These are phyloP conservation scores for Heliconius congener DNA, from an alignment of 1,140 invertebrate genomes.

Conservation along the genomic window DNA sequence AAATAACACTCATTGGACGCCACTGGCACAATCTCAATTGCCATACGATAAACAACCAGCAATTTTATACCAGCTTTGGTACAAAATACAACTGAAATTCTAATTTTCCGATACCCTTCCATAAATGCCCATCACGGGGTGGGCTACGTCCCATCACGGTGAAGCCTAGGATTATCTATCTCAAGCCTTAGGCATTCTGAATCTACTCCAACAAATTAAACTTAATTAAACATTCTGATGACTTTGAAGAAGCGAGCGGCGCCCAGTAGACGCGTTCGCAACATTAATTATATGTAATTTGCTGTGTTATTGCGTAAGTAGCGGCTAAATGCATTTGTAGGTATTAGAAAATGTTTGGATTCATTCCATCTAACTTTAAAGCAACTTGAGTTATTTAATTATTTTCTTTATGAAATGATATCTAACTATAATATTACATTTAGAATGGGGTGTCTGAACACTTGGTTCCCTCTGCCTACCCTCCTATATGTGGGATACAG, in stretches of 20 bases:
- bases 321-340: conserved; percentile 27
- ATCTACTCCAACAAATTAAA: conserved; percentile 49
- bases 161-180: conserved; percentile 47
- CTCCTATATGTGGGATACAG: no score
- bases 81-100: conserved; percentile 14
- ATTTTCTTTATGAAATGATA: background rate
- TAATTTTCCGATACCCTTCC: conserved; percentile 28
- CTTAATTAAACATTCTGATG: conserved; percentile 67
- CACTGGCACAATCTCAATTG: conserved; percentile 3
- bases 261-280: conserved; percentile 39
- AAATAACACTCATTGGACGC: background rate
- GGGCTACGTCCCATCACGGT: conserved; percentile 46
- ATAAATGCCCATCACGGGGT: conserved; percentile 18
- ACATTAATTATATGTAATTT: conserved; percentile 65
- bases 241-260: conserved; percentile 41
- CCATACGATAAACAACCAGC: conserved; percentile 7
- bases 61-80: background rate
- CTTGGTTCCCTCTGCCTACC: no score
- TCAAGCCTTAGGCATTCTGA: conserved; percentile 41
- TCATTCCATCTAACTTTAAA: background rate
- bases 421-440: no score
- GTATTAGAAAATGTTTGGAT: conserved; percentile 2
- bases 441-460: no score
- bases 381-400: background rate
- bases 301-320: conserved; percentile 56